These are phyloP conservation scores for Cerceris rybyensis DNA, from an alignment of 2,888 invertebrate species.

Conservation along the genomic window DNA sequence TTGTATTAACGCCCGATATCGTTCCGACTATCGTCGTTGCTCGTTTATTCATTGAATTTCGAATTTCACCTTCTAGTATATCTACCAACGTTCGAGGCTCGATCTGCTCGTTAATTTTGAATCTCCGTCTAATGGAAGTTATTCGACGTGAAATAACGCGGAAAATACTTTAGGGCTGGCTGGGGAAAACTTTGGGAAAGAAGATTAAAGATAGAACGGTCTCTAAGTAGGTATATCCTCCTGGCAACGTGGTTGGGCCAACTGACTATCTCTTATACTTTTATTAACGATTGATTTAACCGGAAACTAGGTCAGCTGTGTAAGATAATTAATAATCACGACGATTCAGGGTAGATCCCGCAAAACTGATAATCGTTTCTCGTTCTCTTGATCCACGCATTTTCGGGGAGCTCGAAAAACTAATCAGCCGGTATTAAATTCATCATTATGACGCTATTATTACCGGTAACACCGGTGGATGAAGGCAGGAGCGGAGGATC, in stretches of 20 bases:
- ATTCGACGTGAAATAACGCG: not conserved
- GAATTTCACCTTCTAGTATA: not conserved
- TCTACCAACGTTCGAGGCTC: not conserved
- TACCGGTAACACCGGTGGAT: constrained; percentile 13
- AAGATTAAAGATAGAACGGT: constrained; percentile 16
- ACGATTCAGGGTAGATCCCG: not conserved
- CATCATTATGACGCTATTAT: constrained; percentile 24
- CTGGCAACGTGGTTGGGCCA: not conserved
- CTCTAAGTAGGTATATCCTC: constrained; percentile 3
- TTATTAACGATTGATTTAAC: constrained; percentile 19
- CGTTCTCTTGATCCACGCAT: not conserved
- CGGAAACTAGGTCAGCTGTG: constrained; percentile 6
- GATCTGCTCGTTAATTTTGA: not conserved
- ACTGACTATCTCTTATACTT: constrained; percentile 9
- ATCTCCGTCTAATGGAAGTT: not conserved
- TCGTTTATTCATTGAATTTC: not conserved
- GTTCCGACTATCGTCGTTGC: not conserved
- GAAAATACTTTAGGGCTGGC: not conserved
- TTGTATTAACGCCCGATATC: not conserved
- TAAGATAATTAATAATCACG: constrained; percentile 19
- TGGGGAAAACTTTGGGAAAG: not conserved
- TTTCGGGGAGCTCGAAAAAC: not conserved
- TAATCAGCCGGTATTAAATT: constrained; percentile 17
- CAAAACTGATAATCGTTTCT: constrained; percentile 1
- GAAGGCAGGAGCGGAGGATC: constrained; percentile 42